A percentile compares a stretch with the other conserved stretches of the same genome.
These are phyloP conservation scores for Apostichopus leukothele DNA, from an alignment of 53 echinoderm and acorn worm genomes.

Conservation along the genomic window DNA sequence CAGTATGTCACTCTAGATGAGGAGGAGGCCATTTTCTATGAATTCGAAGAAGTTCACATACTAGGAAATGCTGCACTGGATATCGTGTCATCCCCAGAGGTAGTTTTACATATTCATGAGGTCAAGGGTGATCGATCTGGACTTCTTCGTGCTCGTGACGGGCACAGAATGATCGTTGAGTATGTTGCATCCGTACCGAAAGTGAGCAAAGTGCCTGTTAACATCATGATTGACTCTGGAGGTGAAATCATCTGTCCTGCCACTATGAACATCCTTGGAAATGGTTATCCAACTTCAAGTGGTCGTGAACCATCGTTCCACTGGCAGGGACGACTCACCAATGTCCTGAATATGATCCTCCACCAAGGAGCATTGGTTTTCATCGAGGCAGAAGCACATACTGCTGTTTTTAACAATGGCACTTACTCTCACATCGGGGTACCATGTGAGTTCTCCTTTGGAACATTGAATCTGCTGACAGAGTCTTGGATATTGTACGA, in stretches of 20 bases:
- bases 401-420: slow-evolving; percentile 70
- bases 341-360: slow-evolving; percentile 75
- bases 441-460: slow-evolving; percentile 78
- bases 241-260: slow-evolving; percentile 75
- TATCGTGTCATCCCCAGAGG: slow-evolving; percentile 43
- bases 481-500: slow-evolving; percentile 73
- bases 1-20: slow-evolving; percentile 87
- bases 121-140: slow-evolving; percentile 79
- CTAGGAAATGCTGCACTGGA: slow-evolving; percentile 71
- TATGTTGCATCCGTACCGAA: slow-evolving; percentile 77
- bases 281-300: slow-evolving; percentile 59
- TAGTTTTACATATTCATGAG: slow-evolving; percentile 66
- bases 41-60: slow-evolving; percentile 86
- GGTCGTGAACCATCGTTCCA: slow-evolving; percentile 68
- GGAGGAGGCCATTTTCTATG: slow-evolving; percentile 46
- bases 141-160: slow-evolving; percentile 66
- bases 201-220: slow-evolving; percentile 79
- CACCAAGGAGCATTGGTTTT: slow-evolving; percentile 67
- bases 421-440: slow-evolving; percentile 57
- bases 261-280: slow-evolving; percentile 83
- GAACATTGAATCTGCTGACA: slow-evolving; percentile 71
- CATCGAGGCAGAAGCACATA: slow-evolving; percentile 71
- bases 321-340: slow-evolving; percentile 69
- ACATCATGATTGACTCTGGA: slow-evolving; percentile 68
- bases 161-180: slow-evolving; percentile 70